Conservation (phyloP, 2,113 vertebrate species). For the Phyllostomus hastatus region DNA sequence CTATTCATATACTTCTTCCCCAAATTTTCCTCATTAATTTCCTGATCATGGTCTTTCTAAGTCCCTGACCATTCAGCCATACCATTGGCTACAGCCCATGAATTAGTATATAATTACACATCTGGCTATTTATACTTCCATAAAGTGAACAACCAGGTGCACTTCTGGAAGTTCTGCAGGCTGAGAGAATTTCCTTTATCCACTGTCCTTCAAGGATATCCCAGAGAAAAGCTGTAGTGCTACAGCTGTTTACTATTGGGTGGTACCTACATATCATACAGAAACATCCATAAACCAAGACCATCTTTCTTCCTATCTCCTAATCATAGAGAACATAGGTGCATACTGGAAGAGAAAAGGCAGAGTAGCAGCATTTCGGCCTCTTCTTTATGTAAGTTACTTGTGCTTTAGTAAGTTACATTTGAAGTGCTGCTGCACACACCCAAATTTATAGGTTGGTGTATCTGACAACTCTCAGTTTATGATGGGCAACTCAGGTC, state of each 20-base stretch:
- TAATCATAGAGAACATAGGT: not conserved
- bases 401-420: not conserved
- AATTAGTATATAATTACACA: not conserved
- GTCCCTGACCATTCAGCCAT: not conserved
- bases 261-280: not conserved
- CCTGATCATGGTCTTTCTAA: not conserved
- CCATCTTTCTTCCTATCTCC: too few relatives aligned
- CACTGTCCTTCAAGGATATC: not conserved
- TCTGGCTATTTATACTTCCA: not conserved
- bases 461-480: not conserved
- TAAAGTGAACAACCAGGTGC: not conserved
- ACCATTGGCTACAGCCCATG: not conserved
- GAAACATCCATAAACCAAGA: not conserved
- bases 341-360: not conserved
- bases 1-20: not conserved
- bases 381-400: not conserved
- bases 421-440: not conserved
- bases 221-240: not conserved
- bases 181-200: not conserved
- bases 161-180: not conserved
- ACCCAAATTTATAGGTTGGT: not conserved
- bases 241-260: not conserved
- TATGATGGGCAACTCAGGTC: not conserved
- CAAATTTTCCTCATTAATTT: not conserved
- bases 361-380: not conserved